These are phyloP conservation scores for Forficula auricularia DNA, from an alignment of 1,140 invertebrate genomes.

Conservation along the genomic window DNA sequence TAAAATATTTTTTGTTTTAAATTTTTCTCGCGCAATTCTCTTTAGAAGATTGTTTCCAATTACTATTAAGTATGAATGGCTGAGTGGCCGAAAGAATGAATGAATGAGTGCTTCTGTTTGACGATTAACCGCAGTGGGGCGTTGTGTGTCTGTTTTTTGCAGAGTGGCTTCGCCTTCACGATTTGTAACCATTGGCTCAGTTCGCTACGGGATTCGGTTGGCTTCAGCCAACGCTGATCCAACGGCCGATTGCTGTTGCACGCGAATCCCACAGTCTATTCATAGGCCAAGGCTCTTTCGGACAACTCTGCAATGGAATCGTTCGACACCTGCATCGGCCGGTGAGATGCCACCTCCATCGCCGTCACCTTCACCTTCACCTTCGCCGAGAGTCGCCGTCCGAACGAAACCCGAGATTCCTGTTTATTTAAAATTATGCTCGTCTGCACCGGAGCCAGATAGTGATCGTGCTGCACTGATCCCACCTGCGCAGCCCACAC, in stretches of 20 bases:
- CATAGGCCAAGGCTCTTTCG: too few relatives aligned
- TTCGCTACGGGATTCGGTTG: slow-evolving; percentile 36
- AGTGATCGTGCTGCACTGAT: neutral
- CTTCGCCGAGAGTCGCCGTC: slow-evolving; percentile 8
- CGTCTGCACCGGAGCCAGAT: neutral
- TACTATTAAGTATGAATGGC: too few relatives aligned
- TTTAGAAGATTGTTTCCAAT: too few relatives aligned
- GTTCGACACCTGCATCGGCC: too few relatives aligned
- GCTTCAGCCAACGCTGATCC: slow-evolving; percentile 24
- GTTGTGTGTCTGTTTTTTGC: too few relatives aligned
- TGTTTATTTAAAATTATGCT: slow-evolving; percentile 10
- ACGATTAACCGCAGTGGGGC: too few relatives aligned
- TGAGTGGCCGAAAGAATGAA: too few relatives aligned
- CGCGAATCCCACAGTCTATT: slow-evolving; percentile 13
- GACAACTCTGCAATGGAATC: too few relatives aligned
- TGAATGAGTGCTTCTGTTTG: too few relatives aligned
- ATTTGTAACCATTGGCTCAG: slow-evolving; percentile 37
- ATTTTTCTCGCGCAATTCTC: too few relatives aligned
- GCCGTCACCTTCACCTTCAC: slow-evolving; percentile 6
- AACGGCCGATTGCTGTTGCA: slow-evolving; percentile 19
- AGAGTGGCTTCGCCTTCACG: slow-evolving; percentile 11
- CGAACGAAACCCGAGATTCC: slow-evolving; percentile 14
- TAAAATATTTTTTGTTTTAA: too few relatives aligned
- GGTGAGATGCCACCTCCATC: slow-evolving; percentile 13
- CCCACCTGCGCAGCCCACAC: slow-evolving; percentile 1